These are phyloP conservation scores for Lordiphosa andalusiaca DNA, from an alignment of 2,888 invertebrate genomes.

Conservation along the genomic window DNA sequence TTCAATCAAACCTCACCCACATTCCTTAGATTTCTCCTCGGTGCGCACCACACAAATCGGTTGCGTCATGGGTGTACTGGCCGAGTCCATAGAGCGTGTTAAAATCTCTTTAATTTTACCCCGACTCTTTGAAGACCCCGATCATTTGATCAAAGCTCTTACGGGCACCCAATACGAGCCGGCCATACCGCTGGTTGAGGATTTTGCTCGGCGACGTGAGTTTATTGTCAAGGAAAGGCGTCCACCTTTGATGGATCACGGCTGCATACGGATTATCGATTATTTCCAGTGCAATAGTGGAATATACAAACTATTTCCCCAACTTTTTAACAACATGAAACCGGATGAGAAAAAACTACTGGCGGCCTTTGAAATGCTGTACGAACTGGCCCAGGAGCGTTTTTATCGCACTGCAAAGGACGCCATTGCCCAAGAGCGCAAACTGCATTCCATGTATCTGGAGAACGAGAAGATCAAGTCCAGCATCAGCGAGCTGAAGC, in stretches of 20 bases:
- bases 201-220: constrained; percentile 38
- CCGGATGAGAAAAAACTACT: constrained; percentile 35
- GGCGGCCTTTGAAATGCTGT: constrained; percentile 35
- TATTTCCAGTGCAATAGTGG: constrained; percentile 43
- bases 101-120: constrained; percentile 57
- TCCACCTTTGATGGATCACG: constrained; percentile 43
- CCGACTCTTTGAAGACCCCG: constrained; percentile 31
- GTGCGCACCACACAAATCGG: constrained; percentile 35
- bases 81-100: constrained; percentile 39
- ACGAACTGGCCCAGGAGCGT: constrained; percentile 31
- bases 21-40: constrained; percentile 39
- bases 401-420: constrained; percentile 28
- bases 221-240: constrained; percentile 34
- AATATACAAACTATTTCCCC: constrained; percentile 36
- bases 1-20: too few species aligned
- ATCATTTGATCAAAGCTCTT: constrained; percentile 7
- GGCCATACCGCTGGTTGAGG: constrained; percentile 35
- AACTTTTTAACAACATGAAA: constrained; percentile 14
- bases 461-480: constrained; percentile 28
- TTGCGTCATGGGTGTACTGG: constrained; percentile 27
- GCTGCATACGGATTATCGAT: constrained; percentile 51
- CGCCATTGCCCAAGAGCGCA: constrained; percentile 42
- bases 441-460: constrained; percentile 29
- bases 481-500: constrained; percentile 16
- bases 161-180: constrained; percentile 28